Conservation (phyloP, 2,113 vertebrate genomes). For the Epinephelus lanceolatus region DNA sequence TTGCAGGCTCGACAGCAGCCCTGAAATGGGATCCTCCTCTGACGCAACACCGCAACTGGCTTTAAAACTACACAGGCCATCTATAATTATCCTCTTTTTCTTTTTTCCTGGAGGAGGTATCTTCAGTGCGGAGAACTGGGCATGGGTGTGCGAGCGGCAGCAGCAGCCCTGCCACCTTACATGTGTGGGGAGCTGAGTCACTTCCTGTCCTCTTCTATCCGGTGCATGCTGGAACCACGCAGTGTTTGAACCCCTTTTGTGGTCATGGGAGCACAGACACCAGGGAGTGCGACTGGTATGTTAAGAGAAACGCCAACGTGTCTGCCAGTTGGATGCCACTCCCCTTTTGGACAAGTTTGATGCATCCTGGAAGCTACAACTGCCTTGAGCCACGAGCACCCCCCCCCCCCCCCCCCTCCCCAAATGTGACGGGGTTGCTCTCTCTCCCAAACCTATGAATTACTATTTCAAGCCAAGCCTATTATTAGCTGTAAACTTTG, state of each 20-base stretch:
- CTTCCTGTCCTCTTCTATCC: slow-evolving; percentile 43
- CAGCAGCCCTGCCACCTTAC: slow-evolving; percentile 53
- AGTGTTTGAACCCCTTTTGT: slow-evolving; percentile 76
- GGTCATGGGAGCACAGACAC: slow-evolving; percentile 61
- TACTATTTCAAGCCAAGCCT: slow-evolving; percentile 63
- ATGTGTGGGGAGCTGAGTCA: slow-evolving; percentile 50
- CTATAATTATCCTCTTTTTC: slow-evolving; percentile 80
- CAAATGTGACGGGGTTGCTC: background rate
- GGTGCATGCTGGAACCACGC: slow-evolving; percentile 16
- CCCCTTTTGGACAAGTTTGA: slow-evolving; percentile 40
- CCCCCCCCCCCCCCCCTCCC: background rate
- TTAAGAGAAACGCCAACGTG: slow-evolving; percentile 27
- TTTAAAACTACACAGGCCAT: slow-evolving; percentile 19
- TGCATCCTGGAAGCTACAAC: slow-evolving; percentile 18
- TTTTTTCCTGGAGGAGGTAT: slow-evolving; percentile 22
- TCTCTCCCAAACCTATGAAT: slow-evolving; percentile 4
- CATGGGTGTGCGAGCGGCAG: slow-evolving; percentile 5
- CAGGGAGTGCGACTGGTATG: slow-evolving; percentile 16
- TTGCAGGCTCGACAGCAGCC: slow-evolving; percentile 59
- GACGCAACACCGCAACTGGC: slow-evolving; percentile 49
- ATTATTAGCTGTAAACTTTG: slow-evolving; percentile 51
- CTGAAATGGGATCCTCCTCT: slow-evolving; percentile 78
- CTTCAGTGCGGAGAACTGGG: slow-evolving; percentile 15
- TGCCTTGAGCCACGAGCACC: background rate
- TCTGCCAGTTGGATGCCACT: slow-evolving; percentile 25